Conservation (phyloP, 2,113 vertebrate genomes). For the Bostrychus sinensis region DNA sequence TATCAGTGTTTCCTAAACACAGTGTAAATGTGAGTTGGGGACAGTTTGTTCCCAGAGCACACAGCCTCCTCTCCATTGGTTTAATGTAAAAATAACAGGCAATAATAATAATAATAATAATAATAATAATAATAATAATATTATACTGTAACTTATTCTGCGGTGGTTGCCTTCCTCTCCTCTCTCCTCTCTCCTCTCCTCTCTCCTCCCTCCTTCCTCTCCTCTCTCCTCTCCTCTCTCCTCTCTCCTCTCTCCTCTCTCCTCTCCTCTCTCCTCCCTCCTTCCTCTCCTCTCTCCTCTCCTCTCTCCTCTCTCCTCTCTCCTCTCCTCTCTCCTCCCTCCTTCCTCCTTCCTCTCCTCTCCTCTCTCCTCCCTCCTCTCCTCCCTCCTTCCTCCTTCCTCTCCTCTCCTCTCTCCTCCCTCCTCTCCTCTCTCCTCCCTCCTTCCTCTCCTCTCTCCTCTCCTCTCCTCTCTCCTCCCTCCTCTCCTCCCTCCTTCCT, state of each 20-base stretch:
- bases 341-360: conserved; percentile 29
- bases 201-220: not conserved
- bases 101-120: conserved; percentile 24
- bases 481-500: not conserved
- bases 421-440: too few relatives aligned
- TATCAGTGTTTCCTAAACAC: not conserved
- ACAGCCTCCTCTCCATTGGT: conserved; percentile 18
- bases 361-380: too few relatives aligned
- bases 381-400: not conserved
- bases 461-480: not conserved
- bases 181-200: too few relatives aligned
- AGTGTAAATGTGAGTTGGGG: conserved; percentile 9
- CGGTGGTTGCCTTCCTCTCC: conserved; percentile 57
- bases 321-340: not conserved
- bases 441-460: conserved; percentile 55
- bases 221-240: conserved; percentile 12
- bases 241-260: too few relatives aligned
- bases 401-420: conserved; percentile 5
- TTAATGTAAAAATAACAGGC: conserved; percentile 32
- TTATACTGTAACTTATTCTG: conserved; percentile 41
- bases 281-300: too few relatives aligned
- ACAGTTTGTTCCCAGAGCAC: conserved; percentile 14
- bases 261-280: conserved; percentile 2
- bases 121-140: too few relatives aligned
- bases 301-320: not conserved